phyloP scores from a whole-genome alignment of 2,888 invertebrate species.

The Sialis lutaria region DNA sequence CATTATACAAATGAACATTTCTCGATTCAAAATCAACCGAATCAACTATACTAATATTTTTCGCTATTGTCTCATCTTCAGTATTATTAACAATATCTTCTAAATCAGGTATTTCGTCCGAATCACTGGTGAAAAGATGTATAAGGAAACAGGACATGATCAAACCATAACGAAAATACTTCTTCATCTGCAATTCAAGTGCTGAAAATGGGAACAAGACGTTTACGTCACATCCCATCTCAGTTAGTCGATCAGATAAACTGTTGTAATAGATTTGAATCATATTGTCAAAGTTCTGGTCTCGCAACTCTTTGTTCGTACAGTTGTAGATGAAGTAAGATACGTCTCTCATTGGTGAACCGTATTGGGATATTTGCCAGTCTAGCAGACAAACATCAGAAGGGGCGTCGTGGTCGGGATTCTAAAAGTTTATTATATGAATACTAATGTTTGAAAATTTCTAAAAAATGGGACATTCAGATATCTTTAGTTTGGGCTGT shows the following conservation, averaged over 20 bases:
- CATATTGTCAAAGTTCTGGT: conserved; percentile 15
- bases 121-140: conserved; percentile 14
- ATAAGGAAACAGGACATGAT: conserved; percentile 13
- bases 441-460: no score
- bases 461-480: no score
- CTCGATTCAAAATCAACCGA: conserved; percentile 8
- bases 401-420: conserved; percentile 9
- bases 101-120: conserved; percentile 12
- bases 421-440: no score
- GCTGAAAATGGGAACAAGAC: conserved; percentile 16
- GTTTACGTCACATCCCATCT: conserved; percentile 14
- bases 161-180: conserved; percentile 15
- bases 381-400: conserved; percentile 15
- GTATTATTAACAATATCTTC: no score
- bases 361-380: conserved; percentile 14
- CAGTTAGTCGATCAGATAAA: conserved; percentile 12
- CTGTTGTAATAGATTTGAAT: conserved; percentile 18
- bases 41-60: conserved; percentile 3
- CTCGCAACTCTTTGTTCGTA: conserved; percentile 15
- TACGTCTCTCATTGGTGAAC: conserved; percentile 18
- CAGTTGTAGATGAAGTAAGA: conserved; percentile 20
- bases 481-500: no score
- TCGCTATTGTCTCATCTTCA: no score
- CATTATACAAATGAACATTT: conserved; percentile 1
- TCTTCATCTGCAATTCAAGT: conserved; percentile 15